Evolutionary conservation across 2,113 vertebrate species (phyloP), one percentile per base, ranked within the genome.

Genomic region (Lepisosteus osseus): DNA sequence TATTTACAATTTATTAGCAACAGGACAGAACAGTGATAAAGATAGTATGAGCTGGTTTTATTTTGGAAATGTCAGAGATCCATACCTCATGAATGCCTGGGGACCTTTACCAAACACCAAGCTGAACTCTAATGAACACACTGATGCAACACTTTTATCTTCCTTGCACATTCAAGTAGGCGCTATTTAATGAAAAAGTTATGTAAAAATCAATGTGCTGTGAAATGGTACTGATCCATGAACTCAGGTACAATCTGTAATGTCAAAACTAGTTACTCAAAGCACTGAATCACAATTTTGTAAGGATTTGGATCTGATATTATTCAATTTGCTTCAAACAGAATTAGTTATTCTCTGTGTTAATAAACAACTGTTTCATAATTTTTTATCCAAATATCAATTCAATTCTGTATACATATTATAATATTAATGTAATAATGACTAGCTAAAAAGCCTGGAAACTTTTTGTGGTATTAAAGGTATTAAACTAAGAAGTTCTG

Each of bases 181-280:
- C 69, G 70, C 66, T 77, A 64, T 66, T 68, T 79, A 72, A 62
- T 70, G 67, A 76, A 71, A 72, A 77, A 69, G 69, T 77, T 78
- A 74, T 75, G 71, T 70, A 71, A 65, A 78, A 77, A 80, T 62
- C 74, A 68, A 68, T 77, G 67, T 75, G 67, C 68, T 59, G 56
- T 68, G 63, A 77, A 79, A 74, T 11, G 54, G 51, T 66, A 67
- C 54, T 57, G 70, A 77, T 73, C 63, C 72, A 63, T 70, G 57
- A 72, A 67, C 62, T 66, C 55, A 70, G 66, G 66, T 72, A 68
- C 63, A 66, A 66, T 40, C 7, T 66, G 44, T 54, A 15, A 17
- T 73, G n/a, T 61, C 47, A 29, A 70, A 66, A 61, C 59, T 42
- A 56, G 61, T 56, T 70, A 68, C 40, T 6, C 47, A 63, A 29